Conservation (phyloP, 2,113 vertebrate genomes). For the Lethenteron camtschaticum region DNA sequence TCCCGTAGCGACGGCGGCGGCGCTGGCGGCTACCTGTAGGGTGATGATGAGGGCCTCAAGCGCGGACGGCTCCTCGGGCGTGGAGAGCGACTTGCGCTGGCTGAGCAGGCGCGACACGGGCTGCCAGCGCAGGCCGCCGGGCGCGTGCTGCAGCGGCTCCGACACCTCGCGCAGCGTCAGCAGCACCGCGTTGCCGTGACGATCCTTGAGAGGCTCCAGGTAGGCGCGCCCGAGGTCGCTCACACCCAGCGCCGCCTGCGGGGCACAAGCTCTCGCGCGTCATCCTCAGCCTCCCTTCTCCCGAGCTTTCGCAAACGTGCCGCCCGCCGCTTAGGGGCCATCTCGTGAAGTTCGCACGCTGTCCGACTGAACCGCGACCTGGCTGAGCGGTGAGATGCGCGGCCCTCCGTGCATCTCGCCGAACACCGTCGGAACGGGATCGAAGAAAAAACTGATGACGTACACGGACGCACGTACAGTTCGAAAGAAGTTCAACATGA, state of each 20-base stretch:
- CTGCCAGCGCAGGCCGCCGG: conserved; percentile 68
- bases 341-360: too few relatives aligned
- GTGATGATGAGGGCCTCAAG: conserved; percentile 90
- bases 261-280: conserved; percentile 13
- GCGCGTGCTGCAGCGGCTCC: conserved; percentile 57
- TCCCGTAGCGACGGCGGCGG: too few relatives aligned
- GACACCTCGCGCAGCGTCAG: conserved; percentile 54
- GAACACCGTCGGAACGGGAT: too few relatives aligned
- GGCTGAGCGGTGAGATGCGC: too few relatives aligned
- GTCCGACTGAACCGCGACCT: too few relatives aligned
- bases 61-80: conserved; percentile 80
- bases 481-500: too few relatives aligned
- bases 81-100: conserved; percentile 90
- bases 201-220: conserved; percentile 87
- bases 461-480: too few relatives aligned
- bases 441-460: too few relatives aligned
- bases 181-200: conserved; percentile 73
- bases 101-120: conserved; percentile 83
- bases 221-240: conserved; percentile 78
- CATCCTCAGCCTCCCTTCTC: too few relatives aligned
- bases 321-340: too few relatives aligned
- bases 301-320: too few relatives aligned
- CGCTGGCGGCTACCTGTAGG: conserved; percentile 42
- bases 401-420: too few relatives aligned
- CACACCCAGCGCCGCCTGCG: conserved; percentile 66